phyloP scores from a whole-genome alignment of 1,140 invertebrate species.

The Bombus turneri region DNA sequence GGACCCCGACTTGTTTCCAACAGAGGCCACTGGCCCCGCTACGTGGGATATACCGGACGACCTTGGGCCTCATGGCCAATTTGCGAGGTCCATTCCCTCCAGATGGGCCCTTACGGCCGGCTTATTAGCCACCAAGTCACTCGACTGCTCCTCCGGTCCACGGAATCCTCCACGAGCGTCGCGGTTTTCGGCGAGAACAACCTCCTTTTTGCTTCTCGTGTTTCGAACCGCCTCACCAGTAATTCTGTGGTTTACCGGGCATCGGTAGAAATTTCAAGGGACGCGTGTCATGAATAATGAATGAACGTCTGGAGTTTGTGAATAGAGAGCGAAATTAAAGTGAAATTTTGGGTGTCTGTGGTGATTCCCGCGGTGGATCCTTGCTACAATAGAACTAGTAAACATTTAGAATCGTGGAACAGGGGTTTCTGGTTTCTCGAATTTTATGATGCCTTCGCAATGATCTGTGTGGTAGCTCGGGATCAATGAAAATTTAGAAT shows the following conservation, averaged over 20 bases:
- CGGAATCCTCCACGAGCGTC: not conserved
- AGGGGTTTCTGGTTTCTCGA: too few species aligned
- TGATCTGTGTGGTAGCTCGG: too few species aligned
- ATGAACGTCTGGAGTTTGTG: not conserved
- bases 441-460: too few species aligned
- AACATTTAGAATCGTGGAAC: too few species aligned
- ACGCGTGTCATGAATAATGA: not conserved
- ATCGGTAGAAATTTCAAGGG: not conserved
- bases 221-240: not conserved
- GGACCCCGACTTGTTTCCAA: slow-evolving; percentile 64
- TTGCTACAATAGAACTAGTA: too few species aligned
- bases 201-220: not conserved
- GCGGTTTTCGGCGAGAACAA: not conserved
- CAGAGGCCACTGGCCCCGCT: slow-evolving; percentile 79
- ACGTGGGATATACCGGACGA: slow-evolving; percentile 79
- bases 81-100: slow-evolving; percentile 75
- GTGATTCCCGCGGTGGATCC: too few species aligned
- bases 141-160: not conserved
- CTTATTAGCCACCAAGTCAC: slow-evolving; percentile 66
- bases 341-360: not conserved
- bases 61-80: slow-evolving; percentile 82
- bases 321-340: not conserved
- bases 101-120: slow-evolving; percentile 71
- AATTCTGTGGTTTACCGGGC: not conserved
- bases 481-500: too few species aligned